Percentiles rank a stretch among this genome's conserved stretches.
Evolutionary conservation across 2,113 vertebrate genomes (phyloP).

Genomic region (Neogobius melanostomus): DNA sequence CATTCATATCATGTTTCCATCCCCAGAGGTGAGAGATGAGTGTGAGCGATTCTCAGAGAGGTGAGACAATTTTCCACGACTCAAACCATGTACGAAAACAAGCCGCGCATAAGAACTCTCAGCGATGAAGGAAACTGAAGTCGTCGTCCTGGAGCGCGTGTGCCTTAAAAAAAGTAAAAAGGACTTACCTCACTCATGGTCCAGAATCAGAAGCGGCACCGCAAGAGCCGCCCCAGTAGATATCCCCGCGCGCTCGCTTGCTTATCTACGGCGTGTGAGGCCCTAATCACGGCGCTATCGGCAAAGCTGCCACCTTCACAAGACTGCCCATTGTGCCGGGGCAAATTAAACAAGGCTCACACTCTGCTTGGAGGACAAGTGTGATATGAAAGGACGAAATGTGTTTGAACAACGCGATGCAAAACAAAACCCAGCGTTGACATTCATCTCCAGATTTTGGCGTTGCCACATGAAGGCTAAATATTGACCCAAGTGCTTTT

Average conservation of each 20-base stretch:
- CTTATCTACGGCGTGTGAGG: conserved; percentile 55
- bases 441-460: conserved; percentile 47
- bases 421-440: conserved; percentile 50
- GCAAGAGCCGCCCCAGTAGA: conserved; percentile 30
- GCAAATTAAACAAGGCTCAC: conserved; percentile 51
- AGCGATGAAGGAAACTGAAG: neutral
- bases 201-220: conserved; percentile 23
- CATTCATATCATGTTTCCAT: conserved; percentile 60
- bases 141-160: neutral
- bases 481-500: conserved; percentile 50
- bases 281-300: conserved; percentile 60
- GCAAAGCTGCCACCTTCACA: conserved; percentile 44
- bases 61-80: conserved; percentile 61
- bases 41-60: conserved; percentile 59
- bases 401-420: conserved; percentile 49
- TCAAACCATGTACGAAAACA: conserved; percentile 40
- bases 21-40: conserved; percentile 49
- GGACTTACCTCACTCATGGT: conserved; percentile 62
- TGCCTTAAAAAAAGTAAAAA: conserved; percentile 6
- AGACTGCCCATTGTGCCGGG: conserved; percentile 31
- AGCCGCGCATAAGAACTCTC: conserved; percentile 6
- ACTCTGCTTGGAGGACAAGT: conserved; percentile 49
- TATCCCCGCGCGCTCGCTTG: conserved; percentile 29
- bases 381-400: conserved; percentile 45
- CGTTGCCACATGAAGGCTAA: conserved; percentile 41